Evolutionary conservation across 1,140 invertebrate species (phyloP).

Genomic region (Metopolophium dirhodum): DNA sequence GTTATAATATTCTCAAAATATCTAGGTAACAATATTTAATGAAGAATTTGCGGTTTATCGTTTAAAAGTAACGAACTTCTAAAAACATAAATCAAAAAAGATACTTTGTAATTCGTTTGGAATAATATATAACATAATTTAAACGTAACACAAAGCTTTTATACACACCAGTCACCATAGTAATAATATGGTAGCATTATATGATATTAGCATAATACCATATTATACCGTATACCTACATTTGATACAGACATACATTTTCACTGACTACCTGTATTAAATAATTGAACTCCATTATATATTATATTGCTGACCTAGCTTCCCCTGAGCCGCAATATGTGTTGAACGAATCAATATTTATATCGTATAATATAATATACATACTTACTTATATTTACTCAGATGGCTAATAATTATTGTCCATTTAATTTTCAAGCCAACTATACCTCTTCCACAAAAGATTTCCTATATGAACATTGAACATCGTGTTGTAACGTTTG

Average conservation of each 20-base stretch:
- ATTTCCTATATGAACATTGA: no score
- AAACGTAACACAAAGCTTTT: not conserved
- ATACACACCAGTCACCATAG: not conserved
- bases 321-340: not conserved
- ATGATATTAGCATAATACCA: not conserved
- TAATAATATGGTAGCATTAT: not conserved
- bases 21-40: not conserved
- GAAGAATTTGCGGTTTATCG: not conserved
- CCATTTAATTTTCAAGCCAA: no score
- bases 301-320: not conserved
- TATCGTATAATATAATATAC: not conserved
- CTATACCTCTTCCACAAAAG: no score
- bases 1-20: not conserved
- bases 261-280: not conserved
- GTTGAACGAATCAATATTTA: constrained; percentile 1
- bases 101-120: not conserved
- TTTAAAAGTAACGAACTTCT: not conserved
- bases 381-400: no score
- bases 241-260: not conserved
- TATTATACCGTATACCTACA: not conserved
- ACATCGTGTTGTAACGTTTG: no score
- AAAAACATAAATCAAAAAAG: not conserved
- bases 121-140: not conserved
- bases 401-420: no score
- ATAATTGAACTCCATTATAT: not conserved